Base-by-base conservation (phyloP, 1,140 invertebrate species). In the Pararge aegeria region DNA sequence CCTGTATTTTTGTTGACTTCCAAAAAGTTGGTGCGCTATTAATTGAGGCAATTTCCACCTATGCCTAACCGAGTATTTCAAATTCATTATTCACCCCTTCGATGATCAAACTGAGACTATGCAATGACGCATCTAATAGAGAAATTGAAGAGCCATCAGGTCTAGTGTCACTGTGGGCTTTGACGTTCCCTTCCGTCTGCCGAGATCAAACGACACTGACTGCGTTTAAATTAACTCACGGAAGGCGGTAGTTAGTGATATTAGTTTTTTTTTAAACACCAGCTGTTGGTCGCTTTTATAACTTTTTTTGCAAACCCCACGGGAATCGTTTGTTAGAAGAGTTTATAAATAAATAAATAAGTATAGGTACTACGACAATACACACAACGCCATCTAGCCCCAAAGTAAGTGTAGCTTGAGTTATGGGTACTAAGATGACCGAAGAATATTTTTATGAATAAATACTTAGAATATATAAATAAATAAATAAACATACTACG, bases 91-190 rank as follows among this genome's bases (percentile, higher is more conserved):
- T 58, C 55, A 58, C 55, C 55, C 55, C 20, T 58, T 19, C 48
- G 55, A 42, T 51, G 46, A 58, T 58, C 55, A 58, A 58, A 51
- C 46, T 58, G 48, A 51, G n/a, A 48, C 27, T 58, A 58, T 58
- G 55, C 55, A 20, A 34, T 42, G 52, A 42, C 52, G 55, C 55
- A 48, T 58, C 48, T 58, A 58, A 58, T 58, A 51, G 48, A 58
- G 46, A 50, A 37, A 49, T 50, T 57, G 46, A 51, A 58, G 55
- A 10, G 24, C 24, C 55, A 42, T 58, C 46, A 15, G 15, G 5
- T 51, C n/a, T 40, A 58, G 55, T 58, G 55, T 58, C 24, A 18
- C 46, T n/a, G n/a, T n/a, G n/a, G 16, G 30, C 44, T 40, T 40
- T 49, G 55, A 37, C 10, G 42, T 20, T 49, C 46, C 55, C 42